A percentile compares a stretch with the other conserved stretches of the same genome.
These are phyloP conservation scores for Platyscapa corneri DNA, from an alignment of 1,140 invertebrate species.

Conservation along the genomic window DNA sequence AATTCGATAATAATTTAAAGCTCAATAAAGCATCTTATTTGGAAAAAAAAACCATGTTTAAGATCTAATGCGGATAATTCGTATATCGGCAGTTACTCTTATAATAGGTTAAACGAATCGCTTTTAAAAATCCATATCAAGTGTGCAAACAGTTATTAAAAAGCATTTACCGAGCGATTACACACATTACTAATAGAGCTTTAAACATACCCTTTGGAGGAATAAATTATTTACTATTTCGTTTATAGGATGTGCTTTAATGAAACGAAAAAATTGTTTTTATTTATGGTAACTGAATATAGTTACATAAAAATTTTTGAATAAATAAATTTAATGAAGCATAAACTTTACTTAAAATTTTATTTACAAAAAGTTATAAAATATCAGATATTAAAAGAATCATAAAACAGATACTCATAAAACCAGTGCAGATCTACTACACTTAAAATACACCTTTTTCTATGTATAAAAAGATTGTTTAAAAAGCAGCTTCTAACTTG, in stretches of 20 bases:
- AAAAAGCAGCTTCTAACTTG: neutral
- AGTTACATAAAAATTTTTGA: neutral
- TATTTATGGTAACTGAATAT: neutral
- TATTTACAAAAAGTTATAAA: constrained; percentile 13
- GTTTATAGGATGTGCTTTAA: neutral
- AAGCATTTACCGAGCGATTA: neutral
- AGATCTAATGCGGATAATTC: too few relatives aligned
- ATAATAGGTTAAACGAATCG: too few relatives aligned
- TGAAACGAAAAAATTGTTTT: neutral
- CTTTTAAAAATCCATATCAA: too few relatives aligned
- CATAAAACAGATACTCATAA: constrained; percentile 16
- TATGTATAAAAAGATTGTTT: neutral
- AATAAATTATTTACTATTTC: neutral
- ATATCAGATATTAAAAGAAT: constrained; percentile 3
- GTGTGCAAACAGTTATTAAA: neutral
- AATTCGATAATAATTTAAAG: too few relatives aligned
- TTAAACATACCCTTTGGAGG: neutral
- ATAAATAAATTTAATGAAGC: neutral
- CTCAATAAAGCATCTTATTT: too few relatives aligned
- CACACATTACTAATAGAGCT: neutral
- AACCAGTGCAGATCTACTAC: neutral
- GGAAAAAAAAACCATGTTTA: too few relatives aligned
- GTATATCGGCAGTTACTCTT: too few relatives aligned
- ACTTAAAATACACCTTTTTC: neutral
- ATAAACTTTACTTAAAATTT: neutral